phyloP scores from a whole-genome alignment of 2,797 vertebrate genomes.

The Danio aesculapii region DNA sequence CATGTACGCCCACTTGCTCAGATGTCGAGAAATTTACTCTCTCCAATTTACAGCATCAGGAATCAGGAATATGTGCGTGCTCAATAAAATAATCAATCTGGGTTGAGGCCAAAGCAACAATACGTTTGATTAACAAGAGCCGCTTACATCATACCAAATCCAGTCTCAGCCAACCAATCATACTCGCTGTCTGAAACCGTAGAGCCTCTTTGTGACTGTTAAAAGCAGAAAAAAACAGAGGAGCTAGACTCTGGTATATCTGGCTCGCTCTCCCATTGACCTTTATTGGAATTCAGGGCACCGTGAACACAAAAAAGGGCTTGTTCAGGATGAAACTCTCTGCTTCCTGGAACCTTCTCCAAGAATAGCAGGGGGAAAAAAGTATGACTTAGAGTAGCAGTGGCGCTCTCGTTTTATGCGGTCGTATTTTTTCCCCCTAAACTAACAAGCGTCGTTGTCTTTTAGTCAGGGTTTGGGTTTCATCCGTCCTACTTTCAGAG shows the following conservation, averaged over 20 bases:
- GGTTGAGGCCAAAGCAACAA: neutral
- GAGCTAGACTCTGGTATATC: slow-evolving; percentile 41
- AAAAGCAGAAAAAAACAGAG: slow-evolving; percentile 1
- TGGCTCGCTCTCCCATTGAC: slow-evolving; percentile 50
- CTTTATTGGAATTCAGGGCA: slow-evolving; percentile 57
- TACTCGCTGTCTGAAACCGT: slow-evolving; percentile 1
- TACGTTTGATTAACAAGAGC: neutral
- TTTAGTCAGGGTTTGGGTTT: slow-evolving; percentile 65
- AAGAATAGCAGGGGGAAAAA: slow-evolving; percentile 49
- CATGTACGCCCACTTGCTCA: slow-evolving; percentile 62
- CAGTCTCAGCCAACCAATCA: slow-evolving; percentile 41
- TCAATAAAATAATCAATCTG: slow-evolving; percentile 21
- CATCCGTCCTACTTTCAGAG: slow-evolving; percentile 57
- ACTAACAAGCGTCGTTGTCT: slow-evolving; percentile 57
- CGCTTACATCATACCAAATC: slow-evolving; percentile 25
- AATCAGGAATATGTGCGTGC: neutral
- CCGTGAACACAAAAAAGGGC: slow-evolving; percentile 48
- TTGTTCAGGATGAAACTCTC: slow-evolving; percentile 53
- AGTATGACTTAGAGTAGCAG: slow-evolving; percentile 34
- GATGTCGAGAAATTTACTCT: slow-evolving; percentile 16
- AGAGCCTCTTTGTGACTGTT: slow-evolving; percentile 42
- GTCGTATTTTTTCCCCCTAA: slow-evolving; percentile 59
- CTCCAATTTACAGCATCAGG: slow-evolving; percentile 4
- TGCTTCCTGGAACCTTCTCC: slow-evolving; percentile 53
- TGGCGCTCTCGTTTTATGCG: slow-evolving; percentile 53